Evolutionary conservation across 2,888 invertebrate species (phyloP).

Genomic region (Venustoraphidia nigricollis): DNA sequence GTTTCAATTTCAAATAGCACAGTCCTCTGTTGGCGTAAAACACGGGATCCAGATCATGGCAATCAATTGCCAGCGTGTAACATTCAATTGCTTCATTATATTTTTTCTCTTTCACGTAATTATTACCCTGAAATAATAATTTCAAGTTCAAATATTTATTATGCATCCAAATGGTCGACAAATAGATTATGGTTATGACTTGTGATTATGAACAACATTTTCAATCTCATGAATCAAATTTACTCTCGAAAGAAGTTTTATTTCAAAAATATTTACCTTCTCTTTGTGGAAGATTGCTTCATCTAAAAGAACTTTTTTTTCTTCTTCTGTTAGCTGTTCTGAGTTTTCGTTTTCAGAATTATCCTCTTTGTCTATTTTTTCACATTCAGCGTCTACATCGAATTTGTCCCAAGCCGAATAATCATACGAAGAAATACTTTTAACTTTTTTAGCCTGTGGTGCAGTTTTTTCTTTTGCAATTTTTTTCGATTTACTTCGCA

Average conservation of each 20-base stretch:
- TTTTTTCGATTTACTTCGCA: slow-evolving; percentile 27
- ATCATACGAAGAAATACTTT: slow-evolving; percentile 43
- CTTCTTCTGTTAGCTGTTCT: slow-evolving; percentile 31
- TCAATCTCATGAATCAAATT: not conserved
- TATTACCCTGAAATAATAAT: slow-evolving; percentile 52
- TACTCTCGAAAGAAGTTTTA: not conserved
- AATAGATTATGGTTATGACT: not conserved
- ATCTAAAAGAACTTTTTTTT: slow-evolving; percentile 36
- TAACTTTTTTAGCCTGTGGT: slow-evolving; percentile 17
- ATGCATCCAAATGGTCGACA: not conserved
- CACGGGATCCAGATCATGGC: slow-evolving; percentile 61
- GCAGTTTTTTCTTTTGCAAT: slow-evolving; percentile 17
- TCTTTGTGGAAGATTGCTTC: slow-evolving; percentile 56
- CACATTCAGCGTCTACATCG: slow-evolving; percentile 59
- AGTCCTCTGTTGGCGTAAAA: slow-evolving; percentile 80
- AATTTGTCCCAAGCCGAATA: slow-evolving; percentile 65
- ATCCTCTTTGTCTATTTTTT: slow-evolving; percentile 40
- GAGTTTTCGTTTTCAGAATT: slow-evolving; percentile 19
- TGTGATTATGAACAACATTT: too few species aligned
- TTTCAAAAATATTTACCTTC: slow-evolving; percentile 31
- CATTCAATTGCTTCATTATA: slow-evolving; percentile 75
- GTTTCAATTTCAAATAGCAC: slow-evolving; percentile 66
- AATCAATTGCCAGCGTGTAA: slow-evolving; percentile 76
- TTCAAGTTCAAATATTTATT: slow-evolving; percentile 1
- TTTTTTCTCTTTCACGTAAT: slow-evolving; percentile 56